Evolutionary conservation across 1,140 invertebrate genomes (phyloP).

Genomic region (Leptinotarsa defecta): DNA sequence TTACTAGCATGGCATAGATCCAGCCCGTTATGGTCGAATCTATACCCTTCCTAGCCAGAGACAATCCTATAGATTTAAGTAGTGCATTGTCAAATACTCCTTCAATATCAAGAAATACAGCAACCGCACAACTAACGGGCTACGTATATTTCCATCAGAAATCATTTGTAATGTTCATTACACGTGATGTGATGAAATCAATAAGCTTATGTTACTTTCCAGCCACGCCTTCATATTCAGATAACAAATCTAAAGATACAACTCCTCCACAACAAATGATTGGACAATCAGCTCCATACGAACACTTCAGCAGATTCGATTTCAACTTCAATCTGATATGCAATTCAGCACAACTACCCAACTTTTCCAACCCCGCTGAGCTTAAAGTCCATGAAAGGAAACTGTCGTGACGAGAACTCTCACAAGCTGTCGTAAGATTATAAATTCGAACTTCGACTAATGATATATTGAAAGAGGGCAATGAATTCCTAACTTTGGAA

Average conservation of each 20-base stretch:
- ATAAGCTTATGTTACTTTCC: too few species aligned
- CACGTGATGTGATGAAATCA: too few species aligned
- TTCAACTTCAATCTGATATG: neutral
- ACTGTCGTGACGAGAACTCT: slow-evolving; percentile 1
- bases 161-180: too few species aligned
- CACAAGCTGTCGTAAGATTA: slow-evolving; percentile 2
- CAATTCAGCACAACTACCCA: neutral
- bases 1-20: too few species aligned
- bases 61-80: too few species aligned
- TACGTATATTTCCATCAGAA: too few species aligned
- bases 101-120: too few species aligned
- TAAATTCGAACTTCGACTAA: slow-evolving; percentile 2
- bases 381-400: neutral
- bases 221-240: too few species aligned
- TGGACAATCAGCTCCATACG: neutral
- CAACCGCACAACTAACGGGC: too few species aligned
- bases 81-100: too few species aligned
- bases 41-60: too few species aligned
- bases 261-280: neutral
- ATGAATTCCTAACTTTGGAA: slow-evolving; percentile 6
- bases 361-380: neutral
- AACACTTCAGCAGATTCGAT: neutral
- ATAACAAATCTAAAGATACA: neutral
- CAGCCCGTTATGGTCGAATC: too few species aligned
- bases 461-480: slow-evolving; percentile 1